These are phyloP conservation scores for Tragelaphus eurycerus DNA, from an alignment of 2,797 vertebrate genomes.

Conservation along the genomic window DNA sequence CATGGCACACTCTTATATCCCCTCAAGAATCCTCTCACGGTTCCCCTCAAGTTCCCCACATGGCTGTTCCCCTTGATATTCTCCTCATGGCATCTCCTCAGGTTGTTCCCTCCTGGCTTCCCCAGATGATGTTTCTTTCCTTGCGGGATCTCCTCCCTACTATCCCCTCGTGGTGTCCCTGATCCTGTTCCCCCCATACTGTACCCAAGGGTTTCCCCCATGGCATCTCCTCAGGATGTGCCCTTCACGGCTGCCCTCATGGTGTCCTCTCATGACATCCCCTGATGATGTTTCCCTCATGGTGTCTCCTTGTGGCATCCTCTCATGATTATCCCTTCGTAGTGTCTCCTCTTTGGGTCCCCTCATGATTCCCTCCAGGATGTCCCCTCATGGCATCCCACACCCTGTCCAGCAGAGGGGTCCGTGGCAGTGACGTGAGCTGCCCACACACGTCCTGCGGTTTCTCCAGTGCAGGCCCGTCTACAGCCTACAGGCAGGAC, in stretches of 20 bases:
- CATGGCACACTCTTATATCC: not conserved
- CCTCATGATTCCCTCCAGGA: not conserved
- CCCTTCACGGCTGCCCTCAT: not conserved
- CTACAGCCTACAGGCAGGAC: not conserved
- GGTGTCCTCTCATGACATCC: not conserved
- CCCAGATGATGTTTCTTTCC: too few species aligned
- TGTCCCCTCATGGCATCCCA: not conserved
- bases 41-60: too few species aligned
- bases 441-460: not conserved
- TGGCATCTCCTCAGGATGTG: not conserved
- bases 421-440: not conserved
- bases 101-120: too few species aligned
- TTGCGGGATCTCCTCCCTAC: too few species aligned
- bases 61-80: too few species aligned
- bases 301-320: too few species aligned
- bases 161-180: too few species aligned
- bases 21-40: not conserved
- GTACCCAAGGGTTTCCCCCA: too few species aligned
- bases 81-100: too few species aligned
- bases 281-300: not conserved
- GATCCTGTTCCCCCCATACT: too few species aligned
- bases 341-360: not conserved
- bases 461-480: too few species aligned
- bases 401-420: not conserved
- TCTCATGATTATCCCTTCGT: not conserved